Evolutionary conservation across 1,140 invertebrate genomes (phyloP), one percentile per base, ranked within the genome.

Genomic region (Neocloeon triangulifer): DNA sequence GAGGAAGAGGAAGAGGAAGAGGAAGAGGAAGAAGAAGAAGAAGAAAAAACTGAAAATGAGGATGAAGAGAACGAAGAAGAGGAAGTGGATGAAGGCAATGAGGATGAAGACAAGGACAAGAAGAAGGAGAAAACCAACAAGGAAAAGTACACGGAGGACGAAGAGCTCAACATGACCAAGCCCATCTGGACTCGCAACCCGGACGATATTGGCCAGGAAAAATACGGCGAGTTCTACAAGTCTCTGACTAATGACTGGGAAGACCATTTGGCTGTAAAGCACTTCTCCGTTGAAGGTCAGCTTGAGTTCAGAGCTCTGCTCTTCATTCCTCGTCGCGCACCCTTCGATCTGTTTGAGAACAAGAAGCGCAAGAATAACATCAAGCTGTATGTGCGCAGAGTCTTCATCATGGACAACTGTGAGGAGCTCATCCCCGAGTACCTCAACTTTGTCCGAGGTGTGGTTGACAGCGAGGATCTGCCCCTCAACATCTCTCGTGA

Each of bases 361-460:
- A 88, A 89, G 56, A 97, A 96, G 55, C 74, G 80, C 47, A 94
- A 92, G 64, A 96, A 96, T 56, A 91, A 95, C 58, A 96, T 98
- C 46, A 98, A 98, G 47, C 52, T 98, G 42, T 97, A 97, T 44
- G 91, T 97, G 1, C 64, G 91, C 33, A 63, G 89, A 40, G 89
- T 96, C 0, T 96, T 97, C 63, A 97, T 98, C 52, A 97, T 96
- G 89, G 94, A 98, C 55, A 96, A 97, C 56, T 96, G 89, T 49
- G 89, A 97, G 51, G 91, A 97, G 42, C 60, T 98, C 8, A 97
- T 98, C 47, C 94, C 94, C 0, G 89, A 96, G 48, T 98, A 97
- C 50, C 61, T 97, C 34, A 94, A 91, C 61, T 96, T 92, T 59
- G 74, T 95, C 43, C 82, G 79, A 53, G 94, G 94, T 55, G 86